Evolutionary conservation across 2,113 vertebrate genomes (phyloP).

Genomic region (Stigmatopora argus): DNA sequence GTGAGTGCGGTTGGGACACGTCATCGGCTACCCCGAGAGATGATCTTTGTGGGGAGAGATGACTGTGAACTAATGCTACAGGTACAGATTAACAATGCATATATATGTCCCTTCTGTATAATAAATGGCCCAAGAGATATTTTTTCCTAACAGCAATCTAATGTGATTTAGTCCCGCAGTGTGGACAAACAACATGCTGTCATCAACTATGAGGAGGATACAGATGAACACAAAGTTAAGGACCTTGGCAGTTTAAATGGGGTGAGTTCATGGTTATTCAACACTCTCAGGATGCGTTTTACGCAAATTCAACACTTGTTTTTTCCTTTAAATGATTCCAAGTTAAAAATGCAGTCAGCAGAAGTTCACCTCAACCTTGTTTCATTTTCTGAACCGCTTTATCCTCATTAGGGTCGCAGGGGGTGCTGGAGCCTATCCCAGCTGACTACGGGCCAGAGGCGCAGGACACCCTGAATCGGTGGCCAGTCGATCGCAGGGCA

Average conservation of each 20-base stretch:
- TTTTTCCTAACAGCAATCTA: conserved; percentile 31
- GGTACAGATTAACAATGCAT: conserved; percentile 67
- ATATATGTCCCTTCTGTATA: conserved; percentile 10
- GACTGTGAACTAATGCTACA: conserved; percentile 98
- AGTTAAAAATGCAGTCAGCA: too few species aligned
- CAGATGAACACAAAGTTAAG: conserved; percentile 91
- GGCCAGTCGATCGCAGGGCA: too few species aligned
- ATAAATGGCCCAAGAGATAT: conserved; percentile 22
- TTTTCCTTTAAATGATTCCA: neutral
- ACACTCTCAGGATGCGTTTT: neutral
- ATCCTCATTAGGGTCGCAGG: too few species aligned
- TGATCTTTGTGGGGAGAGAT: conserved; percentile 98
- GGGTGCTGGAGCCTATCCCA: too few species aligned
- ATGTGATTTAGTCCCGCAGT: conserved; percentile 83
- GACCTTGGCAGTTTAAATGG: conserved; percentile 93
- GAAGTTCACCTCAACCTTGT: too few species aligned
- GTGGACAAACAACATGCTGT: conserved; percentile 97
- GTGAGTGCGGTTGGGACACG: conserved; percentile 91
- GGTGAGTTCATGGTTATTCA: conserved; percentile 66
- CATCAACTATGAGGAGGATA: conserved; percentile 89
- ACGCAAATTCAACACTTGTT: neutral
- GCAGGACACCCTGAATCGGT: too few species aligned
- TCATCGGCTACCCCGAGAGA: conserved; percentile 93
- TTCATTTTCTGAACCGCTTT: too few species aligned
- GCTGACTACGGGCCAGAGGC: too few species aligned